Conservation (phyloP, 2,797 vertebrate species). For the Danio albolineatus region DNA sequence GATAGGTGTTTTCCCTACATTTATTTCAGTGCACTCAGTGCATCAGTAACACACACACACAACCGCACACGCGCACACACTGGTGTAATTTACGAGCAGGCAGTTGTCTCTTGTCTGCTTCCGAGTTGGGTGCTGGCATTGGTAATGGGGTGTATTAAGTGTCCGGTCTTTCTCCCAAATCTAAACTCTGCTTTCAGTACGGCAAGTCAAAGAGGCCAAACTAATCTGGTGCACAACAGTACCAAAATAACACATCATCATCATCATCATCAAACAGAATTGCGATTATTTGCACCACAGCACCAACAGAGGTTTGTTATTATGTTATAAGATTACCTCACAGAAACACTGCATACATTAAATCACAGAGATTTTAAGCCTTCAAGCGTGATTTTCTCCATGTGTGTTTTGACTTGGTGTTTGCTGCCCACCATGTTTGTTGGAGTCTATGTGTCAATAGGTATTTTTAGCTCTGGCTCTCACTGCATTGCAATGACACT, state of each 20-base stretch:
- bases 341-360: not conserved
- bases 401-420: conserved; percentile 68
- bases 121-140: conserved; percentile 55
- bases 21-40: not conserved
- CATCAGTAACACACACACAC: conserved; percentile 1
- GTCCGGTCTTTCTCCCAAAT: conserved; percentile 42
- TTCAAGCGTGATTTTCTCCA: conserved; percentile 24
- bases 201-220: conserved; percentile 33
- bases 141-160: conserved; percentile 48
- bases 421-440: conserved; percentile 75
- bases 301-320: not conserved
- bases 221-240: conserved; percentile 10
- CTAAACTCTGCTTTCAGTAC: conserved; percentile 56
- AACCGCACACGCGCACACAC: conserved; percentile 21
- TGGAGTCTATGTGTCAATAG: conserved; percentile 78
- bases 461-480: conserved; percentile 83
- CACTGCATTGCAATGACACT: conserved; percentile 82
- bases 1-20: not conserved
- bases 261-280: not conserved
- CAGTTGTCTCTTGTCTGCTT: conserved; percentile 68
- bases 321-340: not conserved
- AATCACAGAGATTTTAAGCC: not conserved
- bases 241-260: conserved; percentile 2
- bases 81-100: conserved; percentile 69
- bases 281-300: not conserved